Conservation (phyloP, 2,797 vertebrate genomes). For the Chiloscyllium punctatum region DNA sequence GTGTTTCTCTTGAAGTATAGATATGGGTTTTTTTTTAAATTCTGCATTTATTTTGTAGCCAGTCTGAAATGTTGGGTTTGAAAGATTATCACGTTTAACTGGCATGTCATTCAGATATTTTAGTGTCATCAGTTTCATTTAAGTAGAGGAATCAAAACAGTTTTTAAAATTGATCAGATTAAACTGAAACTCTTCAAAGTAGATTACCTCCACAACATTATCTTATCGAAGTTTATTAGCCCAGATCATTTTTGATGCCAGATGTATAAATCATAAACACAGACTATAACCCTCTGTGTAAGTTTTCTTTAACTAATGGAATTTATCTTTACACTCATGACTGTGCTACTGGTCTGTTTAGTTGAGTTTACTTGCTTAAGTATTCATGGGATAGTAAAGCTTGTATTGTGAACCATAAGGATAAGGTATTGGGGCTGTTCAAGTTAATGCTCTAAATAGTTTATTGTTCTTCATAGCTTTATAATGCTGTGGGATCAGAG, state of each 20-base stretch:
- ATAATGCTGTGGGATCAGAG: slow-evolving; percentile 15
- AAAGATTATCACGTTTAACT: background rate
- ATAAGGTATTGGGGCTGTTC: slow-evolving; percentile 17
- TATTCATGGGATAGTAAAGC: background rate
- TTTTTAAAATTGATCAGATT: background rate
- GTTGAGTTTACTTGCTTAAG: slow-evolving; percentile 28
- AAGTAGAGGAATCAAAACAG: background rate
- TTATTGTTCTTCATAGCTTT: background rate
- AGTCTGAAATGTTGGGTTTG: background rate
- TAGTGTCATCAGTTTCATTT: background rate
- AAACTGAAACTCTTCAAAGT: background rate
- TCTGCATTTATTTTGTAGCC: slow-evolving; percentile 7
- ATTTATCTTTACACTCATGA: slow-evolving; percentile 20
- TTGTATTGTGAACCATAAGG: slow-evolving; percentile 21
- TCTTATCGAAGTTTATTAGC: background rate
- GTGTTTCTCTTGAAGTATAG: background rate
- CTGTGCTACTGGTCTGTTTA: slow-evolving; percentile 28
- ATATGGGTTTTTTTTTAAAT: background rate
- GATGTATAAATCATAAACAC: background rate
- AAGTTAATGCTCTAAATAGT: background rate
- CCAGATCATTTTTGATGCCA: background rate
- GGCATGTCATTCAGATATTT: background rate
- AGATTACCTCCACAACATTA: background rate
- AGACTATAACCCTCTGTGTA: background rate
- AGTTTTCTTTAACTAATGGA: background rate